Conservation (phyloP, 2,888 invertebrate genomes). For the Cantharis rustica region DNA sequence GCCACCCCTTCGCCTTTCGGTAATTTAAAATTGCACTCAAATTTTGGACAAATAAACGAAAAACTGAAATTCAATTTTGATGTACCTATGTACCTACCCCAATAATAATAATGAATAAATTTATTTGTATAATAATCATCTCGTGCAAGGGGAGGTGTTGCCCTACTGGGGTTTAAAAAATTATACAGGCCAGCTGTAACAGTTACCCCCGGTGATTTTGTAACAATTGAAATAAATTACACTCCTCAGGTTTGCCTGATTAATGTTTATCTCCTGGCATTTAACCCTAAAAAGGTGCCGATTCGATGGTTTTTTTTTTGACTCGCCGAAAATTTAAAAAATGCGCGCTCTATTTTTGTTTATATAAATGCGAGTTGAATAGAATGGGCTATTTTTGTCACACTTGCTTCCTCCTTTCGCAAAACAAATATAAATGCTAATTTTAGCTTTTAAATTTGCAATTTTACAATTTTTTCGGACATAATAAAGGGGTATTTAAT, state of each 20-base stretch:
- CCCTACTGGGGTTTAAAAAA: not conserved
- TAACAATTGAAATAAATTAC: conserved; percentile 3
- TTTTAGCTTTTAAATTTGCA: not conserved
- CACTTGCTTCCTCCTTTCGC: not conserved
- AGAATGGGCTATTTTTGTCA: not conserved
- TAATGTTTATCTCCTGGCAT: not conserved
- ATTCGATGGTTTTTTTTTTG: not conserved
- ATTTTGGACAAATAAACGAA: not conserved
- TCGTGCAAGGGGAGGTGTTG: not conserved
- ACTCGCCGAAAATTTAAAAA: not conserved
- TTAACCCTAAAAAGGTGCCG: not conserved
- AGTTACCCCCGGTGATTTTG: not conserved
- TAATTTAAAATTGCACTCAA: not conserved
- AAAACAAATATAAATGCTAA: not conserved
- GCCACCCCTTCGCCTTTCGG: not conserved
- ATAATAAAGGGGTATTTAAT: not conserved
- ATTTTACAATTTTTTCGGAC: not conserved
- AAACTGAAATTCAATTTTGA: not conserved
- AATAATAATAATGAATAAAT: not conserved
- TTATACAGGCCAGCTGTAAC: not conserved
- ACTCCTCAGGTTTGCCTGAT: not conserved
- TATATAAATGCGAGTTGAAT: not conserved
- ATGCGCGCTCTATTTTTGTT: not conserved
- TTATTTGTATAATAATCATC: not conserved
- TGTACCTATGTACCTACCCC: too few species aligned